Evolutionary conservation across 2,888 invertebrate species (phyloP).

Genomic region (Tortricodes alternella): DNA sequence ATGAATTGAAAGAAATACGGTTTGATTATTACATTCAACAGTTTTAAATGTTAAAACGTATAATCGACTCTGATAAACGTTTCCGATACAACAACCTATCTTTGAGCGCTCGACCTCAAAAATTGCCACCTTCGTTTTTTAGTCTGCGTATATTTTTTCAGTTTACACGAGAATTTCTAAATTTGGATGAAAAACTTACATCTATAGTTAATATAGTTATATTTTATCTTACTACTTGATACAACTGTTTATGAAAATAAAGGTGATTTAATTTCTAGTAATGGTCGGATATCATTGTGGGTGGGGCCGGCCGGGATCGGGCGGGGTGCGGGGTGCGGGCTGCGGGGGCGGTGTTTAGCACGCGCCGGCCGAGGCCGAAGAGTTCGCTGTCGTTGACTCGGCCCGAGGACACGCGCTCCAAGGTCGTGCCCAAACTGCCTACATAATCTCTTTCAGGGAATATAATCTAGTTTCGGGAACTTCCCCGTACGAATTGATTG

Average conservation of each 20-base stretch:
- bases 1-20: no score
- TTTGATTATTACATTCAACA: no score
- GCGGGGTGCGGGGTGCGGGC: conserved; percentile 38
- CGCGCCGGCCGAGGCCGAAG: conserved; percentile 54
- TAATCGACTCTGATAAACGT: no score
- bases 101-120: background rate
- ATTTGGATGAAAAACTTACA: no score
- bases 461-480: conserved; percentile 21
- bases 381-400: conserved; percentile 74
- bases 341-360: conserved; percentile 45
- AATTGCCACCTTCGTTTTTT: background rate
- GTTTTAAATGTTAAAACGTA: no score
- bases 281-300: conserved; percentile 41
- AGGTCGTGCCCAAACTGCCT: conserved; percentile 65
- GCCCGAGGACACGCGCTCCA: conserved; percentile 68
- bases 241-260: conserved; percentile 30
- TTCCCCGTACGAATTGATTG: background rate
- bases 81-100: background rate
- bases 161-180: no score
- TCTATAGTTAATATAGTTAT: no score
- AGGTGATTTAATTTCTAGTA: conserved; percentile 58
- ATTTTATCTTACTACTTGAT: conserved; percentile 26
- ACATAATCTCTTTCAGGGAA: conserved; percentile 20
- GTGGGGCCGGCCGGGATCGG: conserved; percentile 35
- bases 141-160: no score